phyloP scores from a whole-genome alignment of 2,797 vertebrate species.

The Catamblyrhynchus diadema region DNA sequence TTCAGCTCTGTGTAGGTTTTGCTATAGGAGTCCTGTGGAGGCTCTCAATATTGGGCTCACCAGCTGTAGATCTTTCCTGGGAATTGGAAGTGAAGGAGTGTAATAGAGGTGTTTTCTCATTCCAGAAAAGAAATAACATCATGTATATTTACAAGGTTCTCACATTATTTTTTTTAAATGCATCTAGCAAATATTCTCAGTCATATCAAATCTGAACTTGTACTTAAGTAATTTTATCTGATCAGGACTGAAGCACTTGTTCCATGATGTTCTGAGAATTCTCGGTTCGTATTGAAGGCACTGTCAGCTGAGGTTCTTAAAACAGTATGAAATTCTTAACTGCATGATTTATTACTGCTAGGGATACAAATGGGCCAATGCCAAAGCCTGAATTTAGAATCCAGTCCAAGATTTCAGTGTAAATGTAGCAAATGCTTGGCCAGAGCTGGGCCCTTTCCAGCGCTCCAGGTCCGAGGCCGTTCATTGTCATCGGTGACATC shows the following conservation, averaged over 20 bases:
- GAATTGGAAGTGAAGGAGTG: background rate
- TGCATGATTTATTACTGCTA: conserved; percentile 4
- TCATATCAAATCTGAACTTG: background rate
- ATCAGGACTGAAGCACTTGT: background rate
- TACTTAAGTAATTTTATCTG: background rate
- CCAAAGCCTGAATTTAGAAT: background rate
- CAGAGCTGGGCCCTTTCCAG: background rate
- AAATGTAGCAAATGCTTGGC: background rate
- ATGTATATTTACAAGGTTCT: background rate
- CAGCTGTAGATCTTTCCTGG: background rate
- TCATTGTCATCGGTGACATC: background rate
- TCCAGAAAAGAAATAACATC: background rate
- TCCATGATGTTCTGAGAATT: background rate
- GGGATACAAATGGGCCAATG: background rate
- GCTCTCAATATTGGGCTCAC: accelerated
- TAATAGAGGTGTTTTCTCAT: background rate
- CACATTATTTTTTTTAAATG: background rate
- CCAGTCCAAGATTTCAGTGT: background rate
- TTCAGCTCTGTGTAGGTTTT: background rate
- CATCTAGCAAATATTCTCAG: background rate
- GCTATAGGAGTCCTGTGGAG: background rate
- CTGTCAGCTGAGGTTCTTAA: background rate
- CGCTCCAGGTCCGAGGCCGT: background rate
- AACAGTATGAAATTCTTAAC: background rate
- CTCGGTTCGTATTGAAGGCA: background rate